phyloP scores from a whole-genome alignment of 2,797 vertebrate genomes.

The Phrynocephalus forsythii region DNA sequence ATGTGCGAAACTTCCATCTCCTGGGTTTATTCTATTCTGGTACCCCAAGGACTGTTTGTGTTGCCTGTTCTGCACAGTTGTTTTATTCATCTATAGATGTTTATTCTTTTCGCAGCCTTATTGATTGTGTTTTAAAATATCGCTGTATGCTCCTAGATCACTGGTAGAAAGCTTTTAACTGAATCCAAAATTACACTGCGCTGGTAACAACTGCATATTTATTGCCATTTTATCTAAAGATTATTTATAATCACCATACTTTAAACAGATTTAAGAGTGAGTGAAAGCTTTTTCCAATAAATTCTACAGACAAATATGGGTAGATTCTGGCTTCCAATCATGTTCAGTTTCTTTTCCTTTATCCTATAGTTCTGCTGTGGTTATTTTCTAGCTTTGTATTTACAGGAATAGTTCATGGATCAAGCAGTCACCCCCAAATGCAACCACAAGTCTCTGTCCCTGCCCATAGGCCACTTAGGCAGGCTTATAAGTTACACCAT shows the following conservation, averaged over 20 bases:
- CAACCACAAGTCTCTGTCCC: too few relatives aligned
- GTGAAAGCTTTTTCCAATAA: slow-evolving; percentile 3
- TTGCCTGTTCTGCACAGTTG: slow-evolving; percentile 20
- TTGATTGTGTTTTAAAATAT: slow-evolving; percentile 7
- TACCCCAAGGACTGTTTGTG: slow-evolving; percentile 23
- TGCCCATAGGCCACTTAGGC: too few relatives aligned
- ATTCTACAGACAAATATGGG: not conserved
- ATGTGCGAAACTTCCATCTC: slow-evolving; percentile 28
- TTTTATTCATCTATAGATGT: slow-evolving; percentile 24
- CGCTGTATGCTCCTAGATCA: not conserved
- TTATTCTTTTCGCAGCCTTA: slow-evolving; percentile 22
- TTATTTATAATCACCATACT: not conserved
- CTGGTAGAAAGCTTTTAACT: not conserved
- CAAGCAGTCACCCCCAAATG: too few relatives aligned
- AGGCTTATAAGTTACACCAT: too few relatives aligned
- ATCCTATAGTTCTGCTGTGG: not conserved
- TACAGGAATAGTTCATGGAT: too few relatives aligned
- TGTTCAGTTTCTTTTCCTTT: not conserved
- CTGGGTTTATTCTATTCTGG: slow-evolving; percentile 38
- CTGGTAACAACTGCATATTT: not conserved
- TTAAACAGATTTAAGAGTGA: not conserved
- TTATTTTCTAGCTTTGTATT: not conserved
- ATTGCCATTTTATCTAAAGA: not conserved
- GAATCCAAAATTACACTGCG: not conserved
- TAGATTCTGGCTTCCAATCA: not conserved